Conservation (phyloP, 1,140 invertebrate species). For the Penaeus vannamei region DNA sequence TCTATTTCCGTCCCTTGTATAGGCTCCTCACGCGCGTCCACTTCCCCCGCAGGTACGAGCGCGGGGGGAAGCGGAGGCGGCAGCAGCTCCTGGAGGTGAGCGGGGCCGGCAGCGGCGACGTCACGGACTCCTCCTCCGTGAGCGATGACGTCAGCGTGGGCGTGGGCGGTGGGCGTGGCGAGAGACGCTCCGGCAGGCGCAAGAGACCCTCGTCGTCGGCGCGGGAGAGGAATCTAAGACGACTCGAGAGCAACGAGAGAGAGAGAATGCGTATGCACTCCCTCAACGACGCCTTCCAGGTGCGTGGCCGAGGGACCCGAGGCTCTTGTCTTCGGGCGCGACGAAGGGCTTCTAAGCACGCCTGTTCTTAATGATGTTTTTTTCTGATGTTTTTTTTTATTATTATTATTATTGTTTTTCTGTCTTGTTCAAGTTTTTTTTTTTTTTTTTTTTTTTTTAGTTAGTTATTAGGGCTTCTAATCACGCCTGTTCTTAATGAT, state of each 20-base stretch:
- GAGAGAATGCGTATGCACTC: conserved; percentile 91
- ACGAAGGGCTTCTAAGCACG: neutral
- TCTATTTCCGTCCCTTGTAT: neutral
- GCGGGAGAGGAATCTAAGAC: conserved; percentile 84
- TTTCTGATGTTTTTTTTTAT: too few species aligned
- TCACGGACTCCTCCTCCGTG: conserved; percentile 58
- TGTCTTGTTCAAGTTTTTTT: too few species aligned
- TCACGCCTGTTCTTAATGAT: too few species aligned
- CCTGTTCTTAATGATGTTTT: too few species aligned
- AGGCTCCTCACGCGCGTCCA: neutral
- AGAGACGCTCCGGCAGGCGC: conserved; percentile 49
- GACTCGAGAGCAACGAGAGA: conserved; percentile 89
- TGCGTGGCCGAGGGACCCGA: conserved; percentile 70
- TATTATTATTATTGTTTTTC: too few species aligned
- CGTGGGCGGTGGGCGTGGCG: conserved; percentile 45
- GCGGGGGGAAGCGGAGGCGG: conserved; percentile 57
- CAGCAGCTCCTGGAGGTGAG: conserved; percentile 55
- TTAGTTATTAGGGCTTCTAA: too few species aligned
- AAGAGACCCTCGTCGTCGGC: conserved; percentile 82
- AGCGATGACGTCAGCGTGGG: conserved; percentile 55
- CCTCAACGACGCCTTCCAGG: conserved; percentile 90
- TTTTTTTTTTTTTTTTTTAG: too few species aligned
- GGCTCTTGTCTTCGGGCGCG: neutral
- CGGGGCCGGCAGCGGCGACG: conserved; percentile 60
- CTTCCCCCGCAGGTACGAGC: conserved; percentile 52